These are phyloP conservation scores for Melipona quadrifasciata DNA, from an alignment of 1,140 invertebrate species.

Conservation along the genomic window DNA sequence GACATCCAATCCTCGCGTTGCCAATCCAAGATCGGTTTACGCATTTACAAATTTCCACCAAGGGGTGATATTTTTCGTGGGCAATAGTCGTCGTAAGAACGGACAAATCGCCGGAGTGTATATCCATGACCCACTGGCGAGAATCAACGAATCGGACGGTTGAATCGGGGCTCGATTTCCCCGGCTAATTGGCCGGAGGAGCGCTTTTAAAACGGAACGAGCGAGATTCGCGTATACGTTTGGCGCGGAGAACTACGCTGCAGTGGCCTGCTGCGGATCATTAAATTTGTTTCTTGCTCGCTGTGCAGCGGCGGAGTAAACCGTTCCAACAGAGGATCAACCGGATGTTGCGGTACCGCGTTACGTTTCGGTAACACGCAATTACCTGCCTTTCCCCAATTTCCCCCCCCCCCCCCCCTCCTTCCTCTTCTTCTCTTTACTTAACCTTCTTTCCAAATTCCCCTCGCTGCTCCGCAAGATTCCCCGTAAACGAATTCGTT, in stretches of 20 bases:
- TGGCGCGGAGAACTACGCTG: not conserved
- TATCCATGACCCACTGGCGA: not conserved
- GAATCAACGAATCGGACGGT: not conserved
- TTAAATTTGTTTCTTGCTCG: conserved; percentile 7
- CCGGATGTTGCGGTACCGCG: not conserved
- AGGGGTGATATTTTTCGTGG: not conserved
- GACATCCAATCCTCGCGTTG: too few species aligned
- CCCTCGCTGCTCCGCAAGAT: not conserved
- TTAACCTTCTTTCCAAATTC: not conserved
- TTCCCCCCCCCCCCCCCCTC: not conserved
- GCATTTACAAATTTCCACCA: not conserved
- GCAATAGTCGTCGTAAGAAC: not conserved
- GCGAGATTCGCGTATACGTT: not conserved
- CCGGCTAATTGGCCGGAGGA: conserved; percentile 1
- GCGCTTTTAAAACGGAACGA: not conserved
- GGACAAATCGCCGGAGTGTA: not conserved
- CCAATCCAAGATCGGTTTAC: too few species aligned
- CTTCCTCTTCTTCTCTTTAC: too few species aligned
- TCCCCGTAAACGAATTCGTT: not conserved
- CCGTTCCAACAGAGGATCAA: not conserved
- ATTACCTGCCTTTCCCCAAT: not conserved
- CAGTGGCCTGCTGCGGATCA: not conserved
- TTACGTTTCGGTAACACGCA: not conserved
- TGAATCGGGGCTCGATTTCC: not conserved
- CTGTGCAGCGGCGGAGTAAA: not conserved